phyloP scores from a whole-genome alignment of 2,797 vertebrate species.

The Mionectes olivaceus region DNA sequence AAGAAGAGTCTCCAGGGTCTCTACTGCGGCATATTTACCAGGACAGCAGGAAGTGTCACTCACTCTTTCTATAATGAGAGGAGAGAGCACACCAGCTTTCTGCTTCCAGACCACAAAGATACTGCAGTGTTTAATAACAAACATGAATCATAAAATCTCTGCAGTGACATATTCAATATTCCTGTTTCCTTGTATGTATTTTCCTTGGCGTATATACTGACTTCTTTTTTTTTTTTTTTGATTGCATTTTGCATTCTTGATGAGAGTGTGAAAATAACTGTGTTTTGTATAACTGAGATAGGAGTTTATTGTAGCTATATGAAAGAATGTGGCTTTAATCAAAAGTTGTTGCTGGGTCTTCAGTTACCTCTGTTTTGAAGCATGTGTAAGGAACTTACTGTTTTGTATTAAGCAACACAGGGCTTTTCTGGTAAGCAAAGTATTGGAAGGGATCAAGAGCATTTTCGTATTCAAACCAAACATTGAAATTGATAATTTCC shows the following conservation, averaged over 20 bases:
- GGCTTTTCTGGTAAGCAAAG: neutral
- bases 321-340: neutral
- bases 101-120: neutral
- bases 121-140: neutral
- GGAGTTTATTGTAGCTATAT: neutral
- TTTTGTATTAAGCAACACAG: neutral
- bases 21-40: neutral
- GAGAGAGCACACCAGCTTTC: neutral
- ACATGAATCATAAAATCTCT: neutral
- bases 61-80: neutral
- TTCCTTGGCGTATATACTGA: rapidly evolving
- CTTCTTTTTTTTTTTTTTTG: neutral
- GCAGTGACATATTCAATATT: neutral
- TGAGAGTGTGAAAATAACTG: neutral
- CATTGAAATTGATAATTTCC: neutral
- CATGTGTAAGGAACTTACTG: rapidly evolving
- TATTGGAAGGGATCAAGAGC: neutral
- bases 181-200: neutral
- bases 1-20: neutral
- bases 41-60: rapidly evolving
- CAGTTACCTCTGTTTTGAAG: neutral
- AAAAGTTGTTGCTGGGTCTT: neutral
- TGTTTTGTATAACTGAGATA: neutral
- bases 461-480: neutral
- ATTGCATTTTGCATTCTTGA: neutral